These are phyloP conservation scores for Malthinus seriepunctatus DNA, from an alignment of 2,888 invertebrate genomes.

Conservation along the genomic window DNA sequence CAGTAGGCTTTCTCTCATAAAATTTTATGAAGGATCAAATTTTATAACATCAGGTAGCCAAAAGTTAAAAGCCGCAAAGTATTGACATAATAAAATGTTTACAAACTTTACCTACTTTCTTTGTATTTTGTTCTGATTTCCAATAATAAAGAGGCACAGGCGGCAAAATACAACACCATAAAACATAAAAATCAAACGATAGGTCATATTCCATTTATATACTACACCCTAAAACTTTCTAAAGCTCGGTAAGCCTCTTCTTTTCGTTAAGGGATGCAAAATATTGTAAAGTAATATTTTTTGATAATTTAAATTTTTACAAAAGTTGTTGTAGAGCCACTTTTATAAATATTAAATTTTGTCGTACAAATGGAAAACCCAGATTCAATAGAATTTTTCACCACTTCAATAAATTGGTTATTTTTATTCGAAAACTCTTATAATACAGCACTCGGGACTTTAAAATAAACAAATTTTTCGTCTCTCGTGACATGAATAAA, in stretches of 20 bases:
- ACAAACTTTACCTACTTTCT: constrained; percentile 18
- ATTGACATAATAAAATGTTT: constrained; percentile 25
- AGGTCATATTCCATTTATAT: constrained; percentile 17
- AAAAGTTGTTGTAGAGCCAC: constrained; percentile 13
- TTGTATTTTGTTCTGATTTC: constrained; percentile 25
- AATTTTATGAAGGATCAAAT: constrained; percentile 27
- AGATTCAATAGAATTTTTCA: constrained; percentile 49
- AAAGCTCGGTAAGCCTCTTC: constrained; percentile 13
- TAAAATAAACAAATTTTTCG: constrained; percentile 43
- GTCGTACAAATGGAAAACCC: constrained; percentile 47
- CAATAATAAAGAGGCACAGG: constrained; percentile 25
- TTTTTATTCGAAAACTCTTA: constrained; percentile 41
- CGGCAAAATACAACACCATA: constrained; percentile 14
- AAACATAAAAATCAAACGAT: constrained; percentile 18
- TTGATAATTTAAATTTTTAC: constrained; percentile 17
- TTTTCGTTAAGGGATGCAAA: background rate
- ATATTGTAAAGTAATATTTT: background rate
- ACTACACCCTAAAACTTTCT: constrained; percentile 6
- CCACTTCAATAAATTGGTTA: constrained; percentile 52
- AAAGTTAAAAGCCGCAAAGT: constrained; percentile 27
- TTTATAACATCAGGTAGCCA: constrained; percentile 32
- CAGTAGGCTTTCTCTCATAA: constrained; percentile 19
- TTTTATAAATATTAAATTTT: constrained; percentile 23
- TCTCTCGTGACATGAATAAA: constrained; percentile 35
- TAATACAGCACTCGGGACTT: constrained; percentile 43